Base-by-base conservation (phyloP, 2,888 invertebrate species). In the Heteropelma amictum region DNA sequence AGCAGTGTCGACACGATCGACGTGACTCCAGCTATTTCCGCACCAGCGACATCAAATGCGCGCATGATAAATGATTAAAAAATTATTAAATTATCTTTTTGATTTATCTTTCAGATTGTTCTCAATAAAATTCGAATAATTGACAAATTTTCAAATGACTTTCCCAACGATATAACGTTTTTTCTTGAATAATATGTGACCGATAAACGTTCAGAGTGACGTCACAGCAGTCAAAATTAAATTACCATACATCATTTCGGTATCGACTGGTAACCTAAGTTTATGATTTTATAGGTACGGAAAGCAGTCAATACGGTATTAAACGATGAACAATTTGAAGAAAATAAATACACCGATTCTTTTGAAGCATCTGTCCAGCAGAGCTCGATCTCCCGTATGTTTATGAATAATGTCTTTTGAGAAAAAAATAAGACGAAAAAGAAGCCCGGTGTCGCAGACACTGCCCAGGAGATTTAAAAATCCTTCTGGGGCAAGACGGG, bases 11-110 rank as follows among this genome's bases (percentile, higher is more conserved):
- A 80, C 63, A 79, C 63, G 60, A 68, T 45, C 65, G 80, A 77
- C 85, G 85, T 81, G 67, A 67, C 21, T 49, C n/a, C 61, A 85
- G 85, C 71, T 83, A 72, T 56, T 76, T 84, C 83, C 80, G 77
- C 64, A 73, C 72, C 72, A 76, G 65, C 73, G 3, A 28, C 26
- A 49, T 72, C 75, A 70, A 74, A 19, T 51, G 10, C 21, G 17
- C 30, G n/a, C 19, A 1, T 58, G n/a, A 12, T 7, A 28, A 2
- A 40, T 49, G 33, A 3, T 1, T 23, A 60, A 21, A 6, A 21
- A 47, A 30, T 23, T 2, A 2, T n/a, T n/a, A n/a, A n/a, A n/a
- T n/a, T n/a, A n/a, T n/a, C n/a, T n/a, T n/a, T n/a, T n/a, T n/a
- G n/a, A n/a, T n/a, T n/a, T n/a, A n/a, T n/a, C n/a, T n/a, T n/a